Conservation (phyloP, 1,140 invertebrate genomes). For the Zaprionus nigranus region DNA sequence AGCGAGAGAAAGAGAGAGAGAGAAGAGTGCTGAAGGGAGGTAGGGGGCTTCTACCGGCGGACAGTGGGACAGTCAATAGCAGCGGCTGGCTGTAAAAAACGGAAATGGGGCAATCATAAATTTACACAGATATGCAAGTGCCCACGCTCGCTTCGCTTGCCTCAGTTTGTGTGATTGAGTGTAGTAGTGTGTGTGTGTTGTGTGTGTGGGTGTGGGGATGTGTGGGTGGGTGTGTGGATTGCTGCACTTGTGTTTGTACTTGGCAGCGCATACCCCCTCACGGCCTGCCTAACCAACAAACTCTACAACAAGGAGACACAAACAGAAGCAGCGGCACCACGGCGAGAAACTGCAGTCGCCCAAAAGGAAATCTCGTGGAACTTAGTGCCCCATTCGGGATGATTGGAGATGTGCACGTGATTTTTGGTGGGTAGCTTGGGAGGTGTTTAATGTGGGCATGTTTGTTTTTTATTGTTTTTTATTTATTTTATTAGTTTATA, state of each 20-base stretch:
- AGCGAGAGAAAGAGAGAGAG: neutral
- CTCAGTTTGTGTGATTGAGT: constrained; percentile 31
- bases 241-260: constrained; percentile 24
- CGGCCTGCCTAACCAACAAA: constrained; percentile 25
- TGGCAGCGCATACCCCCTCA: constrained; percentile 10
- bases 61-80: constrained; percentile 72
- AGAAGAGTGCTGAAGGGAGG: neutral
- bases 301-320: constrained; percentile 54
- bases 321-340: constrained; percentile 25
- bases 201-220: constrained; percentile 31
- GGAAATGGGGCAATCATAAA: constrained; percentile 84
- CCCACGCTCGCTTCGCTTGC: constrained; percentile 28
- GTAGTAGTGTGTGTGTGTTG: constrained; percentile 35
- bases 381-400: constrained; percentile 15
- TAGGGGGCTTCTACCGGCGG: neutral
- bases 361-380: constrained; percentile 55
- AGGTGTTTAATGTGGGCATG: neutral
- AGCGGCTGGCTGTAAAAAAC: constrained; percentile 75
- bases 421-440: neutral
- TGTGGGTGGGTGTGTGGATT: constrained; percentile 30
- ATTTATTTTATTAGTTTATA: too few relatives aligned
- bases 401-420: constrained; percentile 44
- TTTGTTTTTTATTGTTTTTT: too few relatives aligned
- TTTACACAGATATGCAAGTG: constrained; percentile 84
- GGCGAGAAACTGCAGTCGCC: constrained; percentile 27